phyloP scores from a whole-genome alignment of 2,797 vertebrate species.

The Bucorvus abyssinicus region DNA sequence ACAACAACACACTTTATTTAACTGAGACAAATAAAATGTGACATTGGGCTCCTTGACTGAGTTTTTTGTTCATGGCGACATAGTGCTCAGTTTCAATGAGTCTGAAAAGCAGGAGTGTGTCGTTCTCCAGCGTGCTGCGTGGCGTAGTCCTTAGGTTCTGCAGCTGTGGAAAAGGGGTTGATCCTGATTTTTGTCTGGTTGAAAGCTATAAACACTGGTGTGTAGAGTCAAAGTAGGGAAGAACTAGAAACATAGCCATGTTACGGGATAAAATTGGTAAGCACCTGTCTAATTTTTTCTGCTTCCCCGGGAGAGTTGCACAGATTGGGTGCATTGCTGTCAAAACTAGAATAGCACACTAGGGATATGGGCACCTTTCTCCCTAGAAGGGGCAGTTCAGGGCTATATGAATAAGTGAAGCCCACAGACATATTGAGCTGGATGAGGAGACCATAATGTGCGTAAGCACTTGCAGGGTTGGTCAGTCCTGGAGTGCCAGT shows the following conservation, averaged over 20 bases:
- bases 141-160: background rate
- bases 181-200: background rate
- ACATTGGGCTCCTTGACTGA: background rate
- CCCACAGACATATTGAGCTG: background rate
- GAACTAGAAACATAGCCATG: background rate
- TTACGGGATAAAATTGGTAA: background rate
- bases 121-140: background rate
- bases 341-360: rapidly evolving
- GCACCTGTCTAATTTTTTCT: background rate
- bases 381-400: background rate
- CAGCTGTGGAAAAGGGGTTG: rapidly evolving
- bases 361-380: rapidly evolving
- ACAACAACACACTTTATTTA: background rate
- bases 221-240: background rate
- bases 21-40: background rate
- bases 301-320: background rate
- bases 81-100: background rate
- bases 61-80: background rate
- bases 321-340: background rate
- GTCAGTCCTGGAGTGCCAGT: background rate
- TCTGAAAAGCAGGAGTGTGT: rapidly evolving
- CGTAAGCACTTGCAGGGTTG: background rate
- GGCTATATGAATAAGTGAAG: background rate
- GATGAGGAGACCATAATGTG: background rate
- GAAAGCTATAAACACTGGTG: background rate